Conservation (phyloP, 1,140 invertebrate genomes). For the Rhopalosiphum maidis region DNA sequence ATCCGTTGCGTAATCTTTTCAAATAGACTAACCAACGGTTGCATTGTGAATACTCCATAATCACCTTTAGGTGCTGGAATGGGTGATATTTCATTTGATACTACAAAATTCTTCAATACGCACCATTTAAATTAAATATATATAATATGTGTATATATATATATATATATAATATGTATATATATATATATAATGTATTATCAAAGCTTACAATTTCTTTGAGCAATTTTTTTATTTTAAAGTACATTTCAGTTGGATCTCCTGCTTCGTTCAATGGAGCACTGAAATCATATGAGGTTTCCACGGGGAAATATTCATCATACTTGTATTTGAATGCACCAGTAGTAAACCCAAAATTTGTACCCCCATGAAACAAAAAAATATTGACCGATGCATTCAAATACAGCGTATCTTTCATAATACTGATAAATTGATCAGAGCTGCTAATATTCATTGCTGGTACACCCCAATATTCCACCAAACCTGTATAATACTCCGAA, state of each 20-base stretch:
- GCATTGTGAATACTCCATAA: slow-evolving; percentile 28
- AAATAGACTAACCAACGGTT: not conserved
- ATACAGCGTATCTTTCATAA: slow-evolving; percentile 71
- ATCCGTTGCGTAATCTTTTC: slow-evolving; percentile 24
- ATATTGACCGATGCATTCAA: slow-evolving; percentile 69
- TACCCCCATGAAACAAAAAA: slow-evolving; percentile 78
- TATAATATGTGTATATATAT: too few relatives aligned
- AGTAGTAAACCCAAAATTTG: slow-evolving; percentile 74
- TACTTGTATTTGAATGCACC: slow-evolving; percentile 65
- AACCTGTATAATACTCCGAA: slow-evolving; percentile 89
- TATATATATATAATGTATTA: too few relatives aligned
- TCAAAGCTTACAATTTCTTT: slow-evolving; percentile 66
- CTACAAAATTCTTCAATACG: slow-evolving; percentile 64
- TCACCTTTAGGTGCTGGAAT: slow-evolving; percentile 24
- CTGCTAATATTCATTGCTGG: slow-evolving; percentile 67
- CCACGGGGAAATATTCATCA: slow-evolving; percentile 63
- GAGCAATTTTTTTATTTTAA: slow-evolving; percentile 73
- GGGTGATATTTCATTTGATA: slow-evolving; percentile 61
- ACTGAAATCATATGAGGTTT: slow-evolving; percentile 88
- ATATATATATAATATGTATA: too few relatives aligned
- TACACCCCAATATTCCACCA: slow-evolving; percentile 86
- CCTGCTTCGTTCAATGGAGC: slow-evolving; percentile 83
- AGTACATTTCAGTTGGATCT: slow-evolving; percentile 84
- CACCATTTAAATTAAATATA: not conserved
- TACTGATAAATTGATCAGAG: slow-evolving; percentile 66